Evolutionary conservation across 1,140 invertebrate genomes (phyloP).

Genomic region (Ceratina japonica): DNA sequence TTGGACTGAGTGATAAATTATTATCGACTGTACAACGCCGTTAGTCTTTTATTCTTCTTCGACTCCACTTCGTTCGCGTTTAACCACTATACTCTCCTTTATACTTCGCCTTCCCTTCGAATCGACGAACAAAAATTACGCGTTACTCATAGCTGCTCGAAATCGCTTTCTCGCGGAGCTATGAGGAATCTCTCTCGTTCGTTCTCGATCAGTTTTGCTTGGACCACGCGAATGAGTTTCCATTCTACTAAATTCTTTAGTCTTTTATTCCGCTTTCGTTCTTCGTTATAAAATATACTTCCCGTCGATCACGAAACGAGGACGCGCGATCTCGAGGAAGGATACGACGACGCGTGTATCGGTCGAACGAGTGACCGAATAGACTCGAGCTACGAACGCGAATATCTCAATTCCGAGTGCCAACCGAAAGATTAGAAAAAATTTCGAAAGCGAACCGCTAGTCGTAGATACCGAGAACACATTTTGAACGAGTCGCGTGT

Average conservation of each 20-base stretch:
- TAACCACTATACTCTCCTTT: neutral
- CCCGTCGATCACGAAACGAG: conserved; percentile 39
- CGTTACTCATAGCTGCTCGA: conserved; percentile 28
- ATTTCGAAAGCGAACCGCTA: neutral
- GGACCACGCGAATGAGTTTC: conserved; percentile 58
- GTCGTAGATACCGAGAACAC: neutral
- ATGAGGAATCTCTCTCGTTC: conserved; percentile 21
- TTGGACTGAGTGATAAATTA: conserved; percentile 66
- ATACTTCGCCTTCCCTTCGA: conserved; percentile 10
- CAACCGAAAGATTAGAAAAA: too few relatives aligned
- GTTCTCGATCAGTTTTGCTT: conserved; percentile 36
- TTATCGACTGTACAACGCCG: conserved; percentile 64
- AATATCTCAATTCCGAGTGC: neutral
- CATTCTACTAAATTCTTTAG: neutral
- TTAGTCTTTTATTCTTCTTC: conserved; percentile 16
- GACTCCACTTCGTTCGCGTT: conserved; percentile 7
- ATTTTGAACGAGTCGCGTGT: conserved; percentile 11
- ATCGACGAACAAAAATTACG: conserved; percentile 45
- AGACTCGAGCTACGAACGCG: neutral
- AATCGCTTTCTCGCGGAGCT: conserved; percentile 5
- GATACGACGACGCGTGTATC: conserved; percentile 20
- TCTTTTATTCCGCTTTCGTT: conserved; percentile 9
- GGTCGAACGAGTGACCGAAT: conserved; percentile 23
- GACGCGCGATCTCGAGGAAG: conserved; percentile 35
- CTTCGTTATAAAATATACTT: conserved; percentile 62